Evolutionary conservation across 2,113 vertebrate genomes (phyloP).

Genomic region (Microtus montanus): DNA sequence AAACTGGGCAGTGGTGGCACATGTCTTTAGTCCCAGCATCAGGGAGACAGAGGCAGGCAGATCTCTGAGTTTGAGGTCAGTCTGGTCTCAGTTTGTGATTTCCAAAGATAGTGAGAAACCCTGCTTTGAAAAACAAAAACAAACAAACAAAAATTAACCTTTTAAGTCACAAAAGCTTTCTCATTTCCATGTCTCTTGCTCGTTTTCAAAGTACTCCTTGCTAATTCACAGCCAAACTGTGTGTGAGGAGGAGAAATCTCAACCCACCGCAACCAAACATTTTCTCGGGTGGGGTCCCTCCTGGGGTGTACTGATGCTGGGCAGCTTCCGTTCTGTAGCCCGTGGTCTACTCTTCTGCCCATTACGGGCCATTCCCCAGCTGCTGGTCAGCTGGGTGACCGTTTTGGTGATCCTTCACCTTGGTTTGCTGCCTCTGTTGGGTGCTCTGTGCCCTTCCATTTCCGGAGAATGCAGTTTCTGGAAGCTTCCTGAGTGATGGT

Average conservation of each 20-base stretch:
- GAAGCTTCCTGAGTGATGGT: background rate
- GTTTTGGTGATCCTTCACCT: too few species aligned
- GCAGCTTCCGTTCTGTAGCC: background rate
- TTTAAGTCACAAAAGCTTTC: background rate
- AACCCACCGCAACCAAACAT: background rate
- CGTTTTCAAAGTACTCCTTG: background rate
- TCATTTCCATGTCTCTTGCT: background rate
- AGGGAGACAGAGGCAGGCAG: too few species aligned
- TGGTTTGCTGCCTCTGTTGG: too few species aligned
- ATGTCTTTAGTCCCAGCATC: too few species aligned
- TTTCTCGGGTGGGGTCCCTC: background rate
- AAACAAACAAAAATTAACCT: background rate
- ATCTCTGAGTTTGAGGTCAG: too few species aligned
- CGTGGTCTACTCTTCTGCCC: too few species aligned
- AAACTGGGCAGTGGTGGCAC: too few species aligned
- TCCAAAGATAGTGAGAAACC: too few species aligned
- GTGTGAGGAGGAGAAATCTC: background rate
- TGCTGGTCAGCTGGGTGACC: background rate
- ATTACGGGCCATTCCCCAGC: background rate
- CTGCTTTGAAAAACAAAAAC: too few species aligned
- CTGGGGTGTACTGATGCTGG: background rate
- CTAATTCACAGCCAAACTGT: background rate
- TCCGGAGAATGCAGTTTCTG: background rate
- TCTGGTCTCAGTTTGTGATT: too few species aligned
- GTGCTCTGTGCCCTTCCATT: background rate